Evolutionary conservation across 2,797 vertebrate species (phyloP).

Genomic region (Eospalax fontanierii): DNA sequence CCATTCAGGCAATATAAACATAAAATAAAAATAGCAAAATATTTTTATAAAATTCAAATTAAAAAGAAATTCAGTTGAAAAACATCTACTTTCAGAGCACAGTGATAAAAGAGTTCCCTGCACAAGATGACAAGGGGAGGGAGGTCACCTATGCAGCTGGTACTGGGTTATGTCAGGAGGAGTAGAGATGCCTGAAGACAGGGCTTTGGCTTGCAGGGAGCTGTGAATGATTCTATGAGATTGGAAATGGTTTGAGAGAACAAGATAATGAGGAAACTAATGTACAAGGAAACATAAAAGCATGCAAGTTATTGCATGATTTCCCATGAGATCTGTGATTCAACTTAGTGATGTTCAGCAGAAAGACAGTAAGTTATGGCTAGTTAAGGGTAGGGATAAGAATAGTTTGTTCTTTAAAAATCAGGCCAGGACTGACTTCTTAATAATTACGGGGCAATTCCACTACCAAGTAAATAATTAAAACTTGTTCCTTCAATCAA

Average conservation of each 20-base stretch:
- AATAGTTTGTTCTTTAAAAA: background rate
- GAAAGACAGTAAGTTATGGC: background rate
- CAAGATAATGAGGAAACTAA: background rate
- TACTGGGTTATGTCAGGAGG: background rate
- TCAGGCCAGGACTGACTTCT: background rate
- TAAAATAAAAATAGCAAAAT: too few relatives aligned
- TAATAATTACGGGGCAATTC: background rate
- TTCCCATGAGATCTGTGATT: background rate
- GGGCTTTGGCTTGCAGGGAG: background rate
- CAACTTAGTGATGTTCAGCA: background rate
- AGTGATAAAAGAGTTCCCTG: background rate
- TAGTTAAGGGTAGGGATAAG: slow-evolving; percentile 13
- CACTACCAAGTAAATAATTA: background rate
- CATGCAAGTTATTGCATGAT: background rate
- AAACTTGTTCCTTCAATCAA: background rate
- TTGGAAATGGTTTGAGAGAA: background rate
- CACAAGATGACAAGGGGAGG: background rate
- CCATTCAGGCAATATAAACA: too few relatives aligned
- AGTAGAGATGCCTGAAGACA: background rate
- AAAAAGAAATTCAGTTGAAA: too few relatives aligned
- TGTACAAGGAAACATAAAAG: background rate
- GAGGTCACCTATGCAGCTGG: background rate
- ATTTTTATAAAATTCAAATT: too few relatives aligned
- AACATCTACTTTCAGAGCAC: background rate
- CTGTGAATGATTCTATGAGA: background rate